phyloP scores from a whole-genome alignment of 1,140 invertebrate species.

The Bombus waltoni region DNA sequence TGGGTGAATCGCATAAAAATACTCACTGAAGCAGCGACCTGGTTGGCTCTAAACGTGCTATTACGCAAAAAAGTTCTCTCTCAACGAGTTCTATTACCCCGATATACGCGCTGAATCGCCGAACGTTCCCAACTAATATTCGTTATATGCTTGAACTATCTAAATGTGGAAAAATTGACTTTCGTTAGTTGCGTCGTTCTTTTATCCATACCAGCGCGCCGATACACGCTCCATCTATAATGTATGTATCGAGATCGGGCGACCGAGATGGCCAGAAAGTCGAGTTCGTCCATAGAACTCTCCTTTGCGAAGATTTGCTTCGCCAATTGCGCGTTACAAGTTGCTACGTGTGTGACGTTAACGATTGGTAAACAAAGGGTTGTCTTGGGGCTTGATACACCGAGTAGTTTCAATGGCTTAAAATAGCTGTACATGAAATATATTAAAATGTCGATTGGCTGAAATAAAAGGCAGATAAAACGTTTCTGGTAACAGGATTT shows the following conservation, averaged over 20 bases:
- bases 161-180: too few relatives aligned
- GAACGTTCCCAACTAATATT: not conserved
- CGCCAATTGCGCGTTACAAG: too few relatives aligned
- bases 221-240: too few relatives aligned
- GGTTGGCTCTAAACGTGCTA: constrained; percentile 46
- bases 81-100: constrained; percentile 14
- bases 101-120: not conserved
- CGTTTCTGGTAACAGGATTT: constrained; percentile 5
- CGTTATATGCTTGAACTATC: too few relatives aligned
- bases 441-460: not conserved
- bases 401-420: not conserved
- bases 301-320: too few relatives aligned
- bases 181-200: too few relatives aligned
- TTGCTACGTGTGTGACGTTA: too few relatives aligned
- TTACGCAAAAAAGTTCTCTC: constrained; percentile 51
- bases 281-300: too few relatives aligned
- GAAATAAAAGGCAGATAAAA: not conserved
- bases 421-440: not conserved
- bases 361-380: too few relatives aligned
- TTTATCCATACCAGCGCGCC: too few relatives aligned
- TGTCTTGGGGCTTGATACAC: too few relatives aligned
- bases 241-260: rapidly evolving
- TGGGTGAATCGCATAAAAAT: constrained; percentile 43
- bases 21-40: constrained; percentile 55
- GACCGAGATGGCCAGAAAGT: too few relatives aligned